phyloP scores from a whole-genome alignment of 2,113 vertebrate genomes.

The Brachyistius frenatus region DNA sequence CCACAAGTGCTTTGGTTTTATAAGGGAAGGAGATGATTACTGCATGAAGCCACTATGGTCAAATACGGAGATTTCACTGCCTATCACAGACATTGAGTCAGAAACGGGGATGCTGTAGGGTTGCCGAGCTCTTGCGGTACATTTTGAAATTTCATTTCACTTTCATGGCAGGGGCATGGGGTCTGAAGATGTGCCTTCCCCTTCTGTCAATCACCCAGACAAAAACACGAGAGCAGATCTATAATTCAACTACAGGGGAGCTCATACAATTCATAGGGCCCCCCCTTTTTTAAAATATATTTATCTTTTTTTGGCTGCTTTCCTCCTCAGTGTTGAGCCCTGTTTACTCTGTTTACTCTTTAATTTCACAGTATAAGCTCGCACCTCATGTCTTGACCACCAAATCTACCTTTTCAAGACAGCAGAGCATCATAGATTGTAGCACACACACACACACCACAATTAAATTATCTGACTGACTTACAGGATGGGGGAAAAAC shows the following conservation, averaged over 20 bases:
- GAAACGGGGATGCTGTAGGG: slow-evolving; percentile 64
- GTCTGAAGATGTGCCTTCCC: slow-evolving; percentile 78
- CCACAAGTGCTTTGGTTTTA: slow-evolving; percentile 59
- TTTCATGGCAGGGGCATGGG: slow-evolving; percentile 77
- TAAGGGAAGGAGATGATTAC: slow-evolving; percentile 65
- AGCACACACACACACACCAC: slow-evolving; percentile 38
- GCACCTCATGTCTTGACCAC: slow-evolving; percentile 67
- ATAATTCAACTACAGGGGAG: slow-evolving; percentile 82
- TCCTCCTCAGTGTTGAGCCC: slow-evolving; percentile 46
- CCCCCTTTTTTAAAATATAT: neutral
- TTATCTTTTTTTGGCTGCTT: slow-evolving; percentile 34
- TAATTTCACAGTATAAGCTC: slow-evolving; percentile 68
- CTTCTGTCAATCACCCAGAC: slow-evolving; percentile 82
- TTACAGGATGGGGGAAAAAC: neutral
- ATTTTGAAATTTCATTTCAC: slow-evolving; percentile 76
- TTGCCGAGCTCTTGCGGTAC: slow-evolving; percentile 73
- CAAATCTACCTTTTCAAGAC: slow-evolving; percentile 25
- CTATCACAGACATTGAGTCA: slow-evolving; percentile 71
- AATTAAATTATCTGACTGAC: slow-evolving; percentile 65
- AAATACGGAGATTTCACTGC: slow-evolving; percentile 74
- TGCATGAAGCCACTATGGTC: slow-evolving; percentile 58
- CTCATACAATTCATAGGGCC: slow-evolving; percentile 82
- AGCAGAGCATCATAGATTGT: slow-evolving; percentile 30
- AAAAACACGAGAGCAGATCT: slow-evolving; percentile 77
- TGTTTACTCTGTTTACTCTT: slow-evolving; percentile 64